Conservation (phyloP, 1,140 invertebrate genomes). For the Zaprionus tsacasi region DNA sequence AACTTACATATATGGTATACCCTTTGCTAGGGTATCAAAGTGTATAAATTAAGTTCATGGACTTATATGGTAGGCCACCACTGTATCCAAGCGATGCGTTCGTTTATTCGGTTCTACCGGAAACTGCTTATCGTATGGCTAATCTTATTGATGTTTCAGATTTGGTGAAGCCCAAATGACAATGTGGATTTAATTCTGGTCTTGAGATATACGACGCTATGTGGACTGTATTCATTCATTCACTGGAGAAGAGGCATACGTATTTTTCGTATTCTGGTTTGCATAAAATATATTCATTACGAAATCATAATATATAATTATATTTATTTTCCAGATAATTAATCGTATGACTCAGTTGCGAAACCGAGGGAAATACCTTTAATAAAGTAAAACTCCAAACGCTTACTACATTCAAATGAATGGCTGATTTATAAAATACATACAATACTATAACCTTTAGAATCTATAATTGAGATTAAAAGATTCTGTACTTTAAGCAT, state of each 20-base stretch:
- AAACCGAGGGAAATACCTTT: neutral
- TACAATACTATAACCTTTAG: no score
- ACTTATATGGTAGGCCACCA: slow-evolving; percentile 28
- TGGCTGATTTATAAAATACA: no score
- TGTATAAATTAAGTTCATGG: neutral
- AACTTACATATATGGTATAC: neutral
- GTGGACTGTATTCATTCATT: slow-evolving; percentile 63
- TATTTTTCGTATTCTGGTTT: neutral
- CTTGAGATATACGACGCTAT: slow-evolving; percentile 62
- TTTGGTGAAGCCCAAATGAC: slow-evolving; percentile 60
- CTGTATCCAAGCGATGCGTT: slow-evolving; percentile 52
- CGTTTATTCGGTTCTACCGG: slow-evolving; percentile 69
- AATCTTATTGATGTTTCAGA: slow-evolving; percentile 75
- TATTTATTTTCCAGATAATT: neutral
- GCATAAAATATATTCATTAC: neutral
- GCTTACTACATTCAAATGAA: no score
- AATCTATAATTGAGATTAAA: no score
- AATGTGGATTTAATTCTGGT: slow-evolving; percentile 65
- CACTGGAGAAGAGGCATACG: slow-evolving; percentile 52
- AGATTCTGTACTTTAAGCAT: no score
- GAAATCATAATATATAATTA: neutral
- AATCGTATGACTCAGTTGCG: neutral
- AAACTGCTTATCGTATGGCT: slow-evolving; percentile 74
- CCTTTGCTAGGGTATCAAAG: neutral
- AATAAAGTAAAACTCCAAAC: neutral